Base-by-base conservation (phyloP, 2,888 invertebrate genomes). In the Entomobrya proxima region DNA sequence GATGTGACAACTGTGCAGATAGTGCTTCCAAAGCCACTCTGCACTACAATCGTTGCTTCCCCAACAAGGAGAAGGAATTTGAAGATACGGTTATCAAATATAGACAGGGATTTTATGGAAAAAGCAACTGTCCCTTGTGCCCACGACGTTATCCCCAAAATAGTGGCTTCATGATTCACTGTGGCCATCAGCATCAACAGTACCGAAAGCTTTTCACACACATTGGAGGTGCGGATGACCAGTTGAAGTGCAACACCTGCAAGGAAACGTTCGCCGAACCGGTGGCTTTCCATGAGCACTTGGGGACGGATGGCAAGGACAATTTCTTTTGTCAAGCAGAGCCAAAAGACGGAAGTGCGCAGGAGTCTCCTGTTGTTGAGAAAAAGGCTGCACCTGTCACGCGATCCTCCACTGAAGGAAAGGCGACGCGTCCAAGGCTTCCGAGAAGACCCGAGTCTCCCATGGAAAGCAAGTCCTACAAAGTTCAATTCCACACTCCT, bases 21-120 rank as follows among this genome's bases (percentile, higher is more conserved):
- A 87, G 87, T 13, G 75, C 86, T 7, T 50, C 85, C 82, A 87
- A 89, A 47, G 90, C 90, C 0, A 72, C 78, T 9, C n/a, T 58
- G 1, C 90, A 90, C 58, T 88, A 88, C 55, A 52, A 55, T 9
- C 58, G 75, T 13, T 90, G 90, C 50, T 90, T 85, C 58, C 85
- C 87, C 11, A 79, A 76, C 0, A 37, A 61, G 24, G 89, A 88
- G 15, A 40, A 52, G 9, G 55, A 58, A 13, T 90, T 89, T 81
- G 89, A 88, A 35, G 52, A 83, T 7, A 86, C 88, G 1, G 88
- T 90, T 0, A 82, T 84, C 0, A 90, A 90, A 58, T 89, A 87
- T 76, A 69, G 88, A 11, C 90, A 90, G 82, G 90, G 90, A 21
- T 90, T 89, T 83, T 89, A 88, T 76, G 89, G 89, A 13, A 85